Percentiles rank a stretch among this genome's conserved stretches.
phyloP scores from a whole-genome alignment of 2,888 invertebrate genomes.

The Hedya salicella region DNA sequence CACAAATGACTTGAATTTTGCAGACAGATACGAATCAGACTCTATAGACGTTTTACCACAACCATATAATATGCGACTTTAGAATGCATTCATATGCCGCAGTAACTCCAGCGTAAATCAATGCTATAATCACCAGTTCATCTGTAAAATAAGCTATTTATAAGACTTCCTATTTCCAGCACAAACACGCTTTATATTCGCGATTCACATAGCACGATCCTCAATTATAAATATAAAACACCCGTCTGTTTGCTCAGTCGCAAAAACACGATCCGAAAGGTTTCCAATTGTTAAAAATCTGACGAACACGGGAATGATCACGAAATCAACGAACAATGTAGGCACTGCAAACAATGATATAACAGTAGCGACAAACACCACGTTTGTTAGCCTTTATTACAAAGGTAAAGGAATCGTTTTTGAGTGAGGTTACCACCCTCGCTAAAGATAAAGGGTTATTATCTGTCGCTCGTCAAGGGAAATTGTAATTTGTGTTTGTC shows the following conservation, averaged over 20 bases:
- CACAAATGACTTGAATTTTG: no score
- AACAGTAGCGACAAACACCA: constrained; percentile 64
- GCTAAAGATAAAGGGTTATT: constrained; percentile 63
- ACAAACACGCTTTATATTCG: not conserved
- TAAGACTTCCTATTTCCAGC: no score
- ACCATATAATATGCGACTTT: no score
- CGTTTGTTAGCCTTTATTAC: constrained; percentile 16
- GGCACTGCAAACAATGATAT: constrained; percentile 53
- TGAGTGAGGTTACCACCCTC: constrained; percentile 29
- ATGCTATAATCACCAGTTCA: not conserved
- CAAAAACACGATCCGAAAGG: constrained; percentile 52
- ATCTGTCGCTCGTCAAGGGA: constrained; percentile 45
- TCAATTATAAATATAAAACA: constrained; percentile 15
- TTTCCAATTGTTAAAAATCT: constrained; percentile 70
- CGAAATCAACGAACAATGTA: constrained; percentile 55
- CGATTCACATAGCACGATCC: constrained; percentile 3
- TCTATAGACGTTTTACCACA: no score
- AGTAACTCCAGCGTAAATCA: not conserved
- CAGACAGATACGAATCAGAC: no score
- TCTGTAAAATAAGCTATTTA: not conserved
- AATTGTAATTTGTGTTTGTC: constrained; percentile 43
- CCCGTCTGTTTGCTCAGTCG: constrained; percentile 44
- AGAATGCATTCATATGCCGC: no score
- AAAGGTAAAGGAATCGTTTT: constrained; percentile 39
- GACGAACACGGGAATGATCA: constrained; percentile 66